Base-by-base conservation (phyloP, 2,888 invertebrate genomes). In the Acrocyrtus sp. region DNA sequence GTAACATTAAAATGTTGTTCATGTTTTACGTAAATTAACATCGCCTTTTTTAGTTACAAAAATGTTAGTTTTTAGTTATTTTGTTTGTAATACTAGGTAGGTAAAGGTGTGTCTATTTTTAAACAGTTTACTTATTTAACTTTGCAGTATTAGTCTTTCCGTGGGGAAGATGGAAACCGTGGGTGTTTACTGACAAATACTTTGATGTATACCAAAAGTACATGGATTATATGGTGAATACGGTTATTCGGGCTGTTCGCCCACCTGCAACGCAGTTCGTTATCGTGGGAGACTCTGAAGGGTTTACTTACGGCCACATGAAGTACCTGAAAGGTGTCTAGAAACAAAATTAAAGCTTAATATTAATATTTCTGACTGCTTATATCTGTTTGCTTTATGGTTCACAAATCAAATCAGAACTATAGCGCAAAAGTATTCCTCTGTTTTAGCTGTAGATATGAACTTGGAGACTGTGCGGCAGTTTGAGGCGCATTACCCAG, bases 401-500 rank as follows among this genome's bases (percentile, higher is more conserved):
- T 39, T 39, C 12, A 39, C 47, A 45, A 15, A 45, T 6, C 47
- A 39, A 39, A n/a, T n/a, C n/a, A n/a, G n/a, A n/a, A n/a, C n/a
- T n/a, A n/a, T n/a, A n/a, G n/a, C n/a, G n/a, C n/a, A n/a, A n/a
- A n/a, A n/a, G n/a, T 53, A n/a, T 19, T 41, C 19, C 47, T n/a
- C 10, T 45, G 48, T 66, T 67, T 5, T 17, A 76, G 76, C 73
- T 1, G 34, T 76, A 24, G 76, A 76, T 51, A 45, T 60, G n/a
- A 74, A 74, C 54, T 43, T 76, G 27, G 76, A 76, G 48, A 70
- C 57, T 15, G 62, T 76, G 17, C 41, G 56, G 29, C 56, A 50
- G n/a, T 76, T 73, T 34, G 76, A 76, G 22, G 29, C 60, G n/a
- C 66, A 72, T 56, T 76, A 76, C 29, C 76, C 76, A 12, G 76